These are phyloP conservation scores for Zaprionus ghesquierei DNA, from an alignment of 1,140 invertebrate species.

Conservation along the genomic window DNA sequence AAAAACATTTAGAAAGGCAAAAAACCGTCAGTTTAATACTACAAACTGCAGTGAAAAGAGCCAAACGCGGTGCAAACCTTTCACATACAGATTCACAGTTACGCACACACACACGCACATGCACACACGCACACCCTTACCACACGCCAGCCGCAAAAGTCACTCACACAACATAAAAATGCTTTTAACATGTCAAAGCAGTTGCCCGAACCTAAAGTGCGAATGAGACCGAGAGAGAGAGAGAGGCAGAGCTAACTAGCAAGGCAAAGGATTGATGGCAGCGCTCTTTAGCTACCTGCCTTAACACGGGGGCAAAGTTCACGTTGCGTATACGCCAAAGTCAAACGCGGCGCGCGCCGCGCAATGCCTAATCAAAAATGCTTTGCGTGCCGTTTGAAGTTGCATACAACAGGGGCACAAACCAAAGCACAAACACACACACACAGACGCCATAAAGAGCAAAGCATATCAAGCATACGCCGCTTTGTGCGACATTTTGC, in stretches of 20 bases:
- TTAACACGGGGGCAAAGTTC: conserved; percentile 54
- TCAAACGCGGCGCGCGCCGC: conserved; percentile 56
- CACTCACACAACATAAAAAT: conserved; percentile 72
- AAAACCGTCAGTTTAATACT: conserved; percentile 3
- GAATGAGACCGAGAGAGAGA: background rate
- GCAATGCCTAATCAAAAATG: conserved; percentile 74
- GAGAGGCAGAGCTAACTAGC: background rate
- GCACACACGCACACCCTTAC: background rate
- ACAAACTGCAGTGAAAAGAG: background rate
- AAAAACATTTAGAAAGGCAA: conserved; percentile 35
- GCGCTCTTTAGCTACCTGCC: conserved; percentile 44
- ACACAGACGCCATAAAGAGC: background rate
- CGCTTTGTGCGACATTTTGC: conserved; percentile 54
- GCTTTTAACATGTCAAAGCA: conserved; percentile 80
- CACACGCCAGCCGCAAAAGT: conserved; percentile 62
- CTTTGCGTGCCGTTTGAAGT: conserved; percentile 65
- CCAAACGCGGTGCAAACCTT: conserved; percentile 35
- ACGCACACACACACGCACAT: conserved; percentile 8
- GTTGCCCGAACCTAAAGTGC: conserved; percentile 44
- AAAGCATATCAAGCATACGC: conserved; percentile 51
- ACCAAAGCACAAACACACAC: background rate
- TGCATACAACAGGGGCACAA: conserved; percentile 27
- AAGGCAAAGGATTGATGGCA: conserved; percentile 73
- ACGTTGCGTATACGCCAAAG: conserved; percentile 73
- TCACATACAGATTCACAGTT: conserved; percentile 34